phyloP scores from a whole-genome alignment of 1,140 invertebrate species.

The Meloidogyne hapla region DNA sequence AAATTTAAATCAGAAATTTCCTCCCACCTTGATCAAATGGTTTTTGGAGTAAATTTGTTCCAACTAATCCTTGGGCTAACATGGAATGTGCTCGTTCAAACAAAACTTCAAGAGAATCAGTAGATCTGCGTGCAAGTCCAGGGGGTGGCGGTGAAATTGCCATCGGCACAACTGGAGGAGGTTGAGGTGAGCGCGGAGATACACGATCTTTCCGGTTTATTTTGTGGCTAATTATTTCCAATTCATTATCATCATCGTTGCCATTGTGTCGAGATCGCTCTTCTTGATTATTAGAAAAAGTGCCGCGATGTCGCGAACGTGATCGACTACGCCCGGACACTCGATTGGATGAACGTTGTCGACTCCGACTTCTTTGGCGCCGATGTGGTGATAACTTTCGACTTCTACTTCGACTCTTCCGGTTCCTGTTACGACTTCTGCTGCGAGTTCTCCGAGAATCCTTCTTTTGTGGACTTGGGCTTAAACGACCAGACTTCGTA shows the following conservation, averaged over 20 bases:
- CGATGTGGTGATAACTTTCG: too few species aligned
- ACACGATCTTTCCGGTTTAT: neutral
- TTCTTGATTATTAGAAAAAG: too few species aligned
- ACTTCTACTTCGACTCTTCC: neutral
- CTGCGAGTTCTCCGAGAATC: neutral
- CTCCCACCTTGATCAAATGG: too few species aligned
- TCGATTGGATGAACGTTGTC: neutral
- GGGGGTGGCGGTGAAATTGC: neutral
- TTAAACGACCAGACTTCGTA: neutral
- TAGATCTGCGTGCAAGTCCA: neutral
- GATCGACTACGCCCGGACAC: neutral
- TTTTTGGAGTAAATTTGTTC: neutral
- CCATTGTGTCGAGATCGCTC: neutral
- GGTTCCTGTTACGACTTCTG: neutral
- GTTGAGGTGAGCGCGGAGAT: neutral
- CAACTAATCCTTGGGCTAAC: neutral
- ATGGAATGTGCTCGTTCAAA: neutral
- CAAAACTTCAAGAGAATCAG: neutral
- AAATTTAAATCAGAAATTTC: too few species aligned
- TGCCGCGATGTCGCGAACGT: too few species aligned
- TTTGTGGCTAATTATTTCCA: neutral
- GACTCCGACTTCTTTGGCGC: neutral
- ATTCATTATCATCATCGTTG: neutral
- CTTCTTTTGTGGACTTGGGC: neutral
- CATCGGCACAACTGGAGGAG: neutral